Evolutionary conservation across 64 coral and sea anemone genomes (phyloP).

Genomic region (Orbicella faveolata): DNA sequence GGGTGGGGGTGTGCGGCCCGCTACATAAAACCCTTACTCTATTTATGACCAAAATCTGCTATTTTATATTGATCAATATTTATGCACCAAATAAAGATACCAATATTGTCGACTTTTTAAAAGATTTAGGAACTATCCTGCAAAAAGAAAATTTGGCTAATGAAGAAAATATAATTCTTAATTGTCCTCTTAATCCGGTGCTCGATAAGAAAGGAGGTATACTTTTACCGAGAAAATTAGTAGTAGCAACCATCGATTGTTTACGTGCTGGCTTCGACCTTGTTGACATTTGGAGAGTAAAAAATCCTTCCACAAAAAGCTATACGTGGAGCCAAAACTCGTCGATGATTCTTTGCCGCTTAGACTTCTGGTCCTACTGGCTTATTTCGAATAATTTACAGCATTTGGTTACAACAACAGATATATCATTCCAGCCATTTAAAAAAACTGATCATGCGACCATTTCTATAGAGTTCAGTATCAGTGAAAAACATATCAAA

Average conservation of each 20-base stretch:
- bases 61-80: too few species aligned
- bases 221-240: neutral
- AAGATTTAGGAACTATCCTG: too few species aligned
- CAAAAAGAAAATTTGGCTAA: too few species aligned
- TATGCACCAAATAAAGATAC: too few species aligned
- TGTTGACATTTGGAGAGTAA: neutral
- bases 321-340: too few species aligned
- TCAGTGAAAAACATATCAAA: neutral
- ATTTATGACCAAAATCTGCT: too few species aligned
- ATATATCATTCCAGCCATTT: neutral
- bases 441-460: neutral
- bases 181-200: neutral
- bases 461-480: neutral
- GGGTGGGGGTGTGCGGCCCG: too few species aligned
- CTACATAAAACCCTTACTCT: too few species aligned
- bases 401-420: neutral
- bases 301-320: neutral
- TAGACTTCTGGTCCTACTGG: neutral
- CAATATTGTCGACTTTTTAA: too few species aligned
- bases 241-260: neutral
- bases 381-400: slow-evolving; percentile 14
- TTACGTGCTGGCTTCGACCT: neutral
- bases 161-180: neutral
- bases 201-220: neutral
- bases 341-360: neutral